phyloP scores from a whole-genome alignment of 2,888 invertebrate genomes.

The Heliconius erato region DNA sequence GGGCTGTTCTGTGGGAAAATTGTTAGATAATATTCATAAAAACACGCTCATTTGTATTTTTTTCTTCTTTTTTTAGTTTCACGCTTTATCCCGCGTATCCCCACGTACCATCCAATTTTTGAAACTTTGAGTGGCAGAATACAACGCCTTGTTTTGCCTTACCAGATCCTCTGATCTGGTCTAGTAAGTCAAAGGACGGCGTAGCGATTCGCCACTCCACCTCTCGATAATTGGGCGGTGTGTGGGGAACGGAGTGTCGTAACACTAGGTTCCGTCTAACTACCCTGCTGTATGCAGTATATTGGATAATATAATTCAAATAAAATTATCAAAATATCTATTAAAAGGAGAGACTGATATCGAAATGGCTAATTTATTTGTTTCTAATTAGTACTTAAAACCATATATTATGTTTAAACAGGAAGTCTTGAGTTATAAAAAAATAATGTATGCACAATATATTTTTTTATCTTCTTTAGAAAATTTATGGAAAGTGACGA shows the following conservation, averaged over 20 bases:
- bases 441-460: slow-evolving; percentile 3
- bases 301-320: neutral
- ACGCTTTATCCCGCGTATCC: too few species aligned
- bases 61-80: too few species aligned
- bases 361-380: neutral
- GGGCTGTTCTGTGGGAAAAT: slow-evolving; percentile 26
- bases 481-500: slow-evolving; percentile 8
- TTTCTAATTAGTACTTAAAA: slow-evolving; percentile 22
- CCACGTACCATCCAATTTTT: too few species aligned
- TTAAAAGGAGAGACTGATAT: neutral
- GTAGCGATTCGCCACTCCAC: neutral
- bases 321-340: neutral
- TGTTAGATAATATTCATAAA: neutral
- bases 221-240: neutral
- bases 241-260: neutral
- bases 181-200: neutral
- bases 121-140: too few species aligned
- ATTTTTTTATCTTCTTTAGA: neutral
- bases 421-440: slow-evolving; percentile 17
- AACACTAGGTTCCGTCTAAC: neutral
- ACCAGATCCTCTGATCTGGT: too few species aligned
- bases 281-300: neutral
- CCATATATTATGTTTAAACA: slow-evolving; percentile 13
- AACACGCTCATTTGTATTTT: neutral
- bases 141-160: too few species aligned